A percentile compares a stretch with the other conserved stretches of the same genome.
phyloP scores from a whole-genome alignment of 2,888 invertebrate genomes.

The Tethea ocularis region DNA sequence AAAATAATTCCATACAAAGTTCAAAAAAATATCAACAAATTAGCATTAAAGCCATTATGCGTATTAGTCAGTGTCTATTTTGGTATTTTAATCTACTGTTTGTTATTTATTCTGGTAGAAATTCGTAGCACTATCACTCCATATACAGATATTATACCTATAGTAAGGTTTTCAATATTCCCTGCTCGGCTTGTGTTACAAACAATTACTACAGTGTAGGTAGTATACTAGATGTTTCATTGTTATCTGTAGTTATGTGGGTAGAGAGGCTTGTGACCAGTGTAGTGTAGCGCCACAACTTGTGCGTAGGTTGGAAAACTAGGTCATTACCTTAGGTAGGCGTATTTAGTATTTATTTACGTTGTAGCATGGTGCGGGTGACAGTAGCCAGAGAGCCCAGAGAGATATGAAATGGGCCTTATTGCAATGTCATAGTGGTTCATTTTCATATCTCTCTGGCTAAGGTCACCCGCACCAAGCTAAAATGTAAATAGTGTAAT shows the following conservation, averaged over 20 bases:
- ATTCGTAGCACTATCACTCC: neutral
- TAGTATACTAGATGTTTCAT: neutral
- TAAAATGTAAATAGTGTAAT: no score
- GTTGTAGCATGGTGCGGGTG: no score
- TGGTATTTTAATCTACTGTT: neutral
- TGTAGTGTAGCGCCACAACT: neutral
- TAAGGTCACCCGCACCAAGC: no score
- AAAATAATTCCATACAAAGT: no score
- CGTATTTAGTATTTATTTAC: neutral
- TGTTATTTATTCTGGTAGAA: neutral
- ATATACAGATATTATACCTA: neutral
- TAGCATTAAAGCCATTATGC: no score
- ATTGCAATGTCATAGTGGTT: no score
- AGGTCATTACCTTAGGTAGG: conserved; percentile 3
- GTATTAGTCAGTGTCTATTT: no score
- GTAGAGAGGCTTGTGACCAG: conserved; percentile 1
- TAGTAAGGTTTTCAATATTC: neutral
- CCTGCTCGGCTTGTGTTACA: neutral
- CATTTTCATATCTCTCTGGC: no score
- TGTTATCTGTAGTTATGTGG: neutral
- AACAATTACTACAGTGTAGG: neutral
- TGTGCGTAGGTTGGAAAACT: conserved; percentile 1
- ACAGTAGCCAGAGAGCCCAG: no score
- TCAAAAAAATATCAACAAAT: no score
- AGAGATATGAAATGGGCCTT: no score